phyloP scores from a whole-genome alignment of 2,113 vertebrate species.

The Ploceus nigricollis region DNA sequence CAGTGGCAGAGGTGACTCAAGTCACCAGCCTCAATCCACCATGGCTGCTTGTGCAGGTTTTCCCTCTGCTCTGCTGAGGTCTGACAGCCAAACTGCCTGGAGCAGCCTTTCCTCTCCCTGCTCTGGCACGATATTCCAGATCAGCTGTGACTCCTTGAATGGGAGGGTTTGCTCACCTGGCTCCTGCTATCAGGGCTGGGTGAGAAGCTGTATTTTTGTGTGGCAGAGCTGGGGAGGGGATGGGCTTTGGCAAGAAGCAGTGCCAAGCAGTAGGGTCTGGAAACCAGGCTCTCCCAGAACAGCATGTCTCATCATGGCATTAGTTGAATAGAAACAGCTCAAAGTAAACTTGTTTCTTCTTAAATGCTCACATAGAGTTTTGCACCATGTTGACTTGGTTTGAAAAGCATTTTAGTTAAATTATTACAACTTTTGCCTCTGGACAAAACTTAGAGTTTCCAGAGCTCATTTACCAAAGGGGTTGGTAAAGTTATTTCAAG shows the following conservation, averaged over 20 bases:
- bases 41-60: neutral
- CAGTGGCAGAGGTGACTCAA: neutral
- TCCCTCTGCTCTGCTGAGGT: neutral
- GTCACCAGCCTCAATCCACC: neutral
- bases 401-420: neutral
- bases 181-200: neutral
- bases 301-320: neutral
- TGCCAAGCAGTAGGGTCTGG: neutral
- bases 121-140: neutral
- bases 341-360: neutral
- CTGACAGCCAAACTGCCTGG: neutral
- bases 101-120: neutral
- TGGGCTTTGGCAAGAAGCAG: neutral
- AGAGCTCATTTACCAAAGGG: constrained; percentile 36
- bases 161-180: neutral
- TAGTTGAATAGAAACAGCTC: neutral
- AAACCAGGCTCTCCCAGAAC: neutral
- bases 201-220: neutral
- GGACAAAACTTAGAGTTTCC: neutral
- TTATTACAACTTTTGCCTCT: neutral
- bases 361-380: neutral
- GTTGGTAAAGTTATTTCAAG: constrained; percentile 32
- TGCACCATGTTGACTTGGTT: neutral
- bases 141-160: neutral
- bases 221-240: neutral